These are phyloP conservation scores for Tragelaphus buxtoni DNA, from an alignment of 2,113 vertebrate species.

Conservation along the genomic window DNA sequence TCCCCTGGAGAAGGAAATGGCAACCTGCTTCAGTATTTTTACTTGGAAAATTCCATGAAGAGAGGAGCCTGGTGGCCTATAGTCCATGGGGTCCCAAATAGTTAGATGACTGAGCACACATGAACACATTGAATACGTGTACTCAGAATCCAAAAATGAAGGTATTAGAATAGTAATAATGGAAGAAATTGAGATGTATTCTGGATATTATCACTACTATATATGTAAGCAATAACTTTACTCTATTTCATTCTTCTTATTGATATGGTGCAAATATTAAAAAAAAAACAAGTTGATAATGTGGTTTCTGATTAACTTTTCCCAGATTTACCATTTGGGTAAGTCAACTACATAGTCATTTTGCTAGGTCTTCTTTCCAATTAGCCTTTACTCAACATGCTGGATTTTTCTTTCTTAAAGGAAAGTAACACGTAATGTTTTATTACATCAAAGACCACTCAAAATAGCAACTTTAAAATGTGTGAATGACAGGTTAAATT, in stretches of 20 bases:
- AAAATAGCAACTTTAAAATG: conserved; percentile 34
- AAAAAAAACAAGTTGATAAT: neutral
- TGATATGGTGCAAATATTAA: neutral
- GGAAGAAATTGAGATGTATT: neutral
- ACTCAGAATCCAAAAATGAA: neutral
- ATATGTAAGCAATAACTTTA: neutral
- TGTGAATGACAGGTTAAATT: conserved; percentile 31
- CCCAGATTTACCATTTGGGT: neutral
- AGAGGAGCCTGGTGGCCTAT: too few species aligned
- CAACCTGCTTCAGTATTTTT: neutral
- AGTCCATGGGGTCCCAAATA: neutral
- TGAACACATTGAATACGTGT: neutral
- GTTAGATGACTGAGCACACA: neutral
- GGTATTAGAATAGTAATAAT: neutral
- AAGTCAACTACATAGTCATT: neutral
- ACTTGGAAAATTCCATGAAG: neutral
- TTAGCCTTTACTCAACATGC: neutral
- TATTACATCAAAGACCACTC: neutral
- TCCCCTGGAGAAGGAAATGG: neutral
- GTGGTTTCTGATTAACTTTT: neutral
- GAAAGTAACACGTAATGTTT: conserved; percentile 21
- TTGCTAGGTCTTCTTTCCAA: neutral
- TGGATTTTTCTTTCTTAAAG: neutral
- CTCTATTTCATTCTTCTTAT: neutral
- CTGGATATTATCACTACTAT: neutral